Base-by-base conservation (phyloP, 2,797 vertebrate species). In the Ctenopoma kingsleyae region DNA sequence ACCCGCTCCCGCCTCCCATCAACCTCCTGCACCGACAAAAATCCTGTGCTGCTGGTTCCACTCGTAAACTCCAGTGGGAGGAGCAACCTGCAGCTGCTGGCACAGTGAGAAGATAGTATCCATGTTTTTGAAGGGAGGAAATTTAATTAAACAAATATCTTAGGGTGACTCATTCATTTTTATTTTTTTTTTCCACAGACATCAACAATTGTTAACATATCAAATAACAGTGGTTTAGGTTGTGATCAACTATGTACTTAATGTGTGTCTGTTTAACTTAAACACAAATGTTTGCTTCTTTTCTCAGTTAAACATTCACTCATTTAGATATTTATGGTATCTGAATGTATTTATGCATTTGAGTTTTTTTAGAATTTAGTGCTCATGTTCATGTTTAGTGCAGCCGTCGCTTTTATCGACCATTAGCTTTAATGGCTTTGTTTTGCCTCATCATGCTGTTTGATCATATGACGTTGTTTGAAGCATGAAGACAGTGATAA, bases 61-160 rank as follows among this genome's bases (percentile, higher is more conserved):
- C 92, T 94, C 25, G 68, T 79, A 25, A 94, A 92, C 90, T 94
- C 93, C 60, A 92, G 91, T 2, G 90, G 92, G 73, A 87, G 92
- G 78, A 91, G 90, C 84, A 74, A 84, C 68, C 87, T 93, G 57
- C 69, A 88, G 68, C 82, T 91, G 38, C 70, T 85, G 63, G 72
- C 82, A 48, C 81, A 84, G 63, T 88, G 53, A 62, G n/a, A 61
- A 4, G 1, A 46, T 4, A 0, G 16, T 0, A 3, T 25, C 17
- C 1, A 17, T 20, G 46, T 0, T 20, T 22, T 13, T 51, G 6
- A 51, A 27, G 49, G 8, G 9, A 36, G 47, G 22, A 13, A 6
- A 20, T 32, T 0, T 4, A 58, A 27, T 19, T 10, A 0, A 40
- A 16, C 35, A 27, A 25, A 17, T 13, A 17, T 9, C 54, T 22